phyloP scores from a whole-genome alignment of 2,888 invertebrate genomes.

The Hermaeophaga mercurialis region DNA sequence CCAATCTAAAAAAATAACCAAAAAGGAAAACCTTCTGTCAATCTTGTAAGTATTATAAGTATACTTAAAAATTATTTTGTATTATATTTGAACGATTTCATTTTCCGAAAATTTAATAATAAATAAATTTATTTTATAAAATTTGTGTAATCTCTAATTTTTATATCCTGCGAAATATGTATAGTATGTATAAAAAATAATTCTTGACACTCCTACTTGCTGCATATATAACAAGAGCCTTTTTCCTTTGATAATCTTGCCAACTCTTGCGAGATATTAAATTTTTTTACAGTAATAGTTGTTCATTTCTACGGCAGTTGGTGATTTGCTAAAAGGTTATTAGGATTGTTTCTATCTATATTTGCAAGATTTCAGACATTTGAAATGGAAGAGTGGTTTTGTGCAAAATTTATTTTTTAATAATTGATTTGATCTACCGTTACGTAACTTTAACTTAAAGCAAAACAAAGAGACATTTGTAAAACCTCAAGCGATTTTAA shows the following conservation, averaged over 20 bases:
- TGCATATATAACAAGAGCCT: not conserved
- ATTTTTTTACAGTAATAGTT: constrained; percentile 1
- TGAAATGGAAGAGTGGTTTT: not conserved
- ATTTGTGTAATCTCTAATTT: too few species aligned
- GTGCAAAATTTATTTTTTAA: not conserved
- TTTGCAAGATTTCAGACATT: not conserved
- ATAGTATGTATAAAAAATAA: constrained; percentile 7
- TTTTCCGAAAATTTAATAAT: too few species aligned
- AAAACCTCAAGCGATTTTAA: too few species aligned
- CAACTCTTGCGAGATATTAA: not conserved
- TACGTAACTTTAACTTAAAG: too few species aligned
- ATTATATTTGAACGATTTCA: too few species aligned
- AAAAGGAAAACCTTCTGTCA: too few species aligned
- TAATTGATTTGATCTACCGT: too few species aligned
- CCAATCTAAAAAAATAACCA: too few species aligned
- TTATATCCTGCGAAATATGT: not conserved
- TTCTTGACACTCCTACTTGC: constrained; percentile 1
- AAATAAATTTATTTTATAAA: too few species aligned
- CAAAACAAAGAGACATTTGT: too few species aligned
- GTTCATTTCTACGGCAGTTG: not conserved
- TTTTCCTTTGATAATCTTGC: constrained; percentile 2
- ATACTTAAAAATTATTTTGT: too few species aligned
- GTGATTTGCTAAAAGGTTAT: not conserved
- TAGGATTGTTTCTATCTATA: not conserved
- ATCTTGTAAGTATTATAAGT: too few species aligned